These are phyloP conservation scores for Electrophaes corylata DNA, from an alignment of 2,888 invertebrate genomes.

Conservation along the genomic window DNA sequence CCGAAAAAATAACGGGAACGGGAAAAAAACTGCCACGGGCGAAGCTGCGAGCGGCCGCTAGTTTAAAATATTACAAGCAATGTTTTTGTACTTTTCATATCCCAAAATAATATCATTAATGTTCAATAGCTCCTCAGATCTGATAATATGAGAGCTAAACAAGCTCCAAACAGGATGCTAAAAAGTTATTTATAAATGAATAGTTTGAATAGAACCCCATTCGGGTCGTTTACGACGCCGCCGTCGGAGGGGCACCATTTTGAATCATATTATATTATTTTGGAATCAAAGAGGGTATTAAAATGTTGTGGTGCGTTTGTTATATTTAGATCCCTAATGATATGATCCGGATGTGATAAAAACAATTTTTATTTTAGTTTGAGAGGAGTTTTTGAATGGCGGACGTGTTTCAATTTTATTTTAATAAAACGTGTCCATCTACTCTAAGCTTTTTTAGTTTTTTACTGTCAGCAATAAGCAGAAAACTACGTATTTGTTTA, in stretches of 20 bases:
- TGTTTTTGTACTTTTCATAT: too few species aligned
- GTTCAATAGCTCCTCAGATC: slow-evolving; percentile 1
- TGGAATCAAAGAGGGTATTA: slow-evolving; percentile 45
- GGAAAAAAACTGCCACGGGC: too few species aligned
- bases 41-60: too few species aligned
- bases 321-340: slow-evolving; percentile 39
- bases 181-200: slow-evolving; percentile 8
- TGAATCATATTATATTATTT: slow-evolving; percentile 42
- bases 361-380: slow-evolving; percentile 25
- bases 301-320: slow-evolving; percentile 47
- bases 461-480: too few species aligned
- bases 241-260: slow-evolving; percentile 46
- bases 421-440: not conserved
- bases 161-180: slow-evolving; percentile 20
- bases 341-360: slow-evolving; percentile 45
- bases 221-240: slow-evolving; percentile 37
- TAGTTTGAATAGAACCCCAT: slow-evolving; percentile 24
- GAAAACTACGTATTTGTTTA: too few species aligned
- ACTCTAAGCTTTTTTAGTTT: too few species aligned
- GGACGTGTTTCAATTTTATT: not conserved
- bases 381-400: slow-evolving; percentile 8
- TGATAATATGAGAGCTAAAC: slow-evolving; percentile 5
- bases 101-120: not conserved
- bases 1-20: too few species aligned
- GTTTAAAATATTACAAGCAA: too few species aligned